Evolutionary conservation across 2,888 invertebrate genomes (phyloP), one percentile per base, ranked within the genome.

Genomic region (Pandemis cinnamomeana): DNA sequence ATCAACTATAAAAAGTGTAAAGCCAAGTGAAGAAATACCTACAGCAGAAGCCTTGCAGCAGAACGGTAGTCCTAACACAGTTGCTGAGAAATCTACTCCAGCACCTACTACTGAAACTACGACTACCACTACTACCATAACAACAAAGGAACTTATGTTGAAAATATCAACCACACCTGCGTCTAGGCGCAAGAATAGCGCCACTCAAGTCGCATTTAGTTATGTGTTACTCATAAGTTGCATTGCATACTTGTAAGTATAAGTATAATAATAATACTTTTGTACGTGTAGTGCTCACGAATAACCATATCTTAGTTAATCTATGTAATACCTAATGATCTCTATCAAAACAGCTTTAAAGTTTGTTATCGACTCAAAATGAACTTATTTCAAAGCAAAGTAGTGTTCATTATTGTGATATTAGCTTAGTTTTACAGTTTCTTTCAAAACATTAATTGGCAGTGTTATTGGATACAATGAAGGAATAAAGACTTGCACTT

Each of bases 41-140:
- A 85, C 91, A 15, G 88, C 90, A 36, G 89, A 89, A 79, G 87
- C 91, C 7, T 77, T 91, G 7, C 91, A 90, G 77, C 88, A 91
- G 78, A 87, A 86, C 72, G 84, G 80, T n/a, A 87, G 80, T 66
- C 83, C 87, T 3, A 77, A 77, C 27, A 71, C 67, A 60, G 78
- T 74, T 20, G 80, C 76, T 72, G 83, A 82, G 55, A 87, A 86
- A 81, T 71, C 81, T 10, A 85, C 83, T 27, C 81, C 84, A 69
- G 72, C 78, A 60, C 83, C 81, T 5, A 83, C 74, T 58, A 80
- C 79, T 5, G 81, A 80, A 62, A 78, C 80, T 27, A 80, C 78
- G 11, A 42, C 63, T 44, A 58, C 27, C 13, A 51, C 70, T 20
- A 72, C 71, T 8, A 7, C 27, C 10, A 15, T 60, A 10, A 68